A percentile compares a stretch with the other conserved stretches of the same genome.
Conservation (phyloP, 2,113 vertebrate species). For the Dissostichus mawsoni region DNA sequence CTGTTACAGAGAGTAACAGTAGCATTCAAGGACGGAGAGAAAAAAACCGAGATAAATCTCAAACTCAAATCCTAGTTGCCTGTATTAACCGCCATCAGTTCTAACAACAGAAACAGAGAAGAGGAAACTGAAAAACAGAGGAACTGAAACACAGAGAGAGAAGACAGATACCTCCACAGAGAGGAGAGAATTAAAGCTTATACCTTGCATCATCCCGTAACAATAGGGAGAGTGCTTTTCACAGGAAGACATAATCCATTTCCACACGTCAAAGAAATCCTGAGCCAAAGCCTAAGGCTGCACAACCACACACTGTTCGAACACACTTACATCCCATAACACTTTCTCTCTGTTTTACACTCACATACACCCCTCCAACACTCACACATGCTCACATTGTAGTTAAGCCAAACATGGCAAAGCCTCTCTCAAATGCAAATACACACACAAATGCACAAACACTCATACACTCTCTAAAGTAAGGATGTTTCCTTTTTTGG, state of each 20-base stretch:
- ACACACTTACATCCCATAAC: constrained; percentile 77
- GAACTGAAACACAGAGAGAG: constrained; percentile 58
- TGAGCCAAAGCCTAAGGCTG: constrained; percentile 80
- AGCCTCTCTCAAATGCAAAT: constrained; percentile 68
- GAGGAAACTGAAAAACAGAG: constrained; percentile 37
- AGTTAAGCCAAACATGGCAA: constrained; percentile 66
- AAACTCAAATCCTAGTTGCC: background rate
- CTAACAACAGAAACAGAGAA: constrained; percentile 43
- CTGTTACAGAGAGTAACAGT: background rate
- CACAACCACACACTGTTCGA: constrained; percentile 76
- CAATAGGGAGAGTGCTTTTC: constrained; percentile 81
- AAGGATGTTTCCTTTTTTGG: constrained; percentile 47
- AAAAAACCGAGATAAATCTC: background rate
- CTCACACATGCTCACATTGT: constrained; percentile 43
- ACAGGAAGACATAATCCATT: constrained; percentile 83
- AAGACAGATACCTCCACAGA: constrained; percentile 69
- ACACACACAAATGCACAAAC: constrained; percentile 44
- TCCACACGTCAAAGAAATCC: constrained; percentile 81
- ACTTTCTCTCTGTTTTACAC: constrained; percentile 64
- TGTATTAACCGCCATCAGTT: constrained; percentile 26
- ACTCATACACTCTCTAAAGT: constrained; percentile 50
- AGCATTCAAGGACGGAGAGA: constrained; percentile 5
- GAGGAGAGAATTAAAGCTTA: constrained; percentile 76
- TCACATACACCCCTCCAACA: constrained; percentile 44
- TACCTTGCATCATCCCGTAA: constrained; percentile 82